Evolutionary conservation across 2,113 vertebrate genomes (phyloP).

Genomic region (Melanotaenia duboulayi): DNA sequence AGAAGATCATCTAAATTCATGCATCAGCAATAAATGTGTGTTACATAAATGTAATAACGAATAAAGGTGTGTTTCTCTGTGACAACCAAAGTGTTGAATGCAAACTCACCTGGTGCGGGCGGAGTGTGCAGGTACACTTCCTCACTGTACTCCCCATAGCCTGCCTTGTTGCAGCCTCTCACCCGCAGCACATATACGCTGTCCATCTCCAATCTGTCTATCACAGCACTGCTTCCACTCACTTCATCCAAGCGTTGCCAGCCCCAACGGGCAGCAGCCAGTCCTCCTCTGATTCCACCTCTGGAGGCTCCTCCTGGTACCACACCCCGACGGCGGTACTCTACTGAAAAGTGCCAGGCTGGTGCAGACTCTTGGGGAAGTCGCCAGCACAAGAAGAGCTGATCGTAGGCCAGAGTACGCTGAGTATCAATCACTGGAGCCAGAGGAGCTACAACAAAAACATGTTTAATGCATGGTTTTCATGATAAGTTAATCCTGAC

Average conservation of each 20-base stretch:
- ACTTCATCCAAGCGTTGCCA: conserved; percentile 95
- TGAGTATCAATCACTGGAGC: conserved; percentile 97
- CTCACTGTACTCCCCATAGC: conserved; percentile 94
- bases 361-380: conserved; percentile 90
- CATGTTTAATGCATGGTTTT: neutral
- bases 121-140: conserved; percentile 97
- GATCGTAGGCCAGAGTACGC: conserved; percentile 94
- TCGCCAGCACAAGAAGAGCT: conserved; percentile 96
- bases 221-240: conserved; percentile 88
- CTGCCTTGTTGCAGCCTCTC: conserved; percentile 93
- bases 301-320: conserved; percentile 79
- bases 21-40: too few species aligned
- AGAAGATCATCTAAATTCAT: too few species aligned
- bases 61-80: neutral
- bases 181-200: conserved; percentile 93
- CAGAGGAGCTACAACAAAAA: conserved; percentile 84
- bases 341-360: conserved; percentile 93
- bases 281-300: conserved; percentile 84
- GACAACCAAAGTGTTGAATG: neutral
- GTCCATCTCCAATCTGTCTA: conserved; percentile 91
- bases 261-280: conserved; percentile 88
- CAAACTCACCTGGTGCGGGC: conserved; percentile 88
- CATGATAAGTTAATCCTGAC: too few species aligned
- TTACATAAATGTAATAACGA: too few species aligned
- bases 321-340: conserved; percentile 90